A percentile compares a stretch with the other conserved stretches of the same genome.
phyloP scores from a whole-genome alignment of 2,888 invertebrate genomes.

The Lycaena phlaeas region DNA sequence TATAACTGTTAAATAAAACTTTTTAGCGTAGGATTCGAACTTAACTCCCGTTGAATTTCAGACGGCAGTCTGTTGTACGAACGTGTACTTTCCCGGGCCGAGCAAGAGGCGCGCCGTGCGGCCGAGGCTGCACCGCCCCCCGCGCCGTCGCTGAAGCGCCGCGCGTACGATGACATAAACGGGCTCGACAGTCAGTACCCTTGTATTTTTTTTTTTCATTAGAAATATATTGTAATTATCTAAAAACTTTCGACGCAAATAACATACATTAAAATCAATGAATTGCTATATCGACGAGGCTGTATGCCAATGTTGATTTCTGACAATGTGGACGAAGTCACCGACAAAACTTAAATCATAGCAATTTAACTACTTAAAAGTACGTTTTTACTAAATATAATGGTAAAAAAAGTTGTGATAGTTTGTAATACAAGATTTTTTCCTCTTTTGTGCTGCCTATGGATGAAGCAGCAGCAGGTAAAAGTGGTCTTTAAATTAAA shows the following conservation, averaged over 20 bases:
- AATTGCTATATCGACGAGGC: too few species aligned
- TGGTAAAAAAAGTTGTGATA: background rate
- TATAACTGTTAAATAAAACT: background rate
- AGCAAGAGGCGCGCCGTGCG: slow-evolving; percentile 76
- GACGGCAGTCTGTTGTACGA: slow-evolving; percentile 92
- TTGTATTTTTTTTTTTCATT: too few species aligned
- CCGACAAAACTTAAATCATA: too few species aligned
- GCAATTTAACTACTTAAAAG: too few species aligned
- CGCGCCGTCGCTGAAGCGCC: slow-evolving; percentile 78
- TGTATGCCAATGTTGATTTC: too few species aligned
- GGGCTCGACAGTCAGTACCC: slow-evolving; percentile 86
- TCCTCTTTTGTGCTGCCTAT: background rate
- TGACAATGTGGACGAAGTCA: too few species aligned
- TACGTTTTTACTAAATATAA: too few species aligned
- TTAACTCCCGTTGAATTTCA: too few species aligned
- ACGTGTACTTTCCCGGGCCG: slow-evolving; percentile 84
- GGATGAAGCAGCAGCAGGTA: slow-evolving; percentile 10
- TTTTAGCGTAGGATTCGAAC: too few species aligned
- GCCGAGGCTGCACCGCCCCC: slow-evolving; percentile 24
- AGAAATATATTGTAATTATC: too few species aligned
- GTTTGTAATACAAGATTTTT: background rate
- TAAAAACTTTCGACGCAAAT: background rate
- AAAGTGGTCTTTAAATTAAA: too few species aligned
- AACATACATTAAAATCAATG: too few species aligned
- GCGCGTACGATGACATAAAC: slow-evolving; percentile 91